phyloP scores from a whole-genome alignment of 2,113 vertebrate genomes.

The Prunella himalayana region DNA sequence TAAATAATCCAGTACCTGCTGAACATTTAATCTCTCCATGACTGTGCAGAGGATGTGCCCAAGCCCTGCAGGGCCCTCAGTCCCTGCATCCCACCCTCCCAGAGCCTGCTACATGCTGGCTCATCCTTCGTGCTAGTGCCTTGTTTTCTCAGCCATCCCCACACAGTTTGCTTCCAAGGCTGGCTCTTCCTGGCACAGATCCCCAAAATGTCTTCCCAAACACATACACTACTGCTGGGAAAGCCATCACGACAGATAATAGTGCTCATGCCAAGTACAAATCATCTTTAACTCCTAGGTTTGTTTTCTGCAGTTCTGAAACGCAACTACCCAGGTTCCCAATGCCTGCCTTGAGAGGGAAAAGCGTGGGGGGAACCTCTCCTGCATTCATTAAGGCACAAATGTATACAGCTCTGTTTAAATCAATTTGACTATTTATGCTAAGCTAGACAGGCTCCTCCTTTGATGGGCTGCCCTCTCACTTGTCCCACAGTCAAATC shows the following conservation, averaged over 20 bases:
- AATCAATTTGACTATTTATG: neutral
- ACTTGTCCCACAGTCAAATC: neutral
- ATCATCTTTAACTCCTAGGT: neutral
- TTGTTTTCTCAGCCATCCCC: neutral
- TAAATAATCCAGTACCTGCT: neutral
- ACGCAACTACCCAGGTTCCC: neutral
- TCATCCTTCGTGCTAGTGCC: fast-evolving
- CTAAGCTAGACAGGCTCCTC: neutral
- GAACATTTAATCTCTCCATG: neutral
- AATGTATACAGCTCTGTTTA: neutral
- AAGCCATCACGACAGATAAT: neutral
- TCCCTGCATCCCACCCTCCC: neutral
- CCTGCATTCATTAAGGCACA: neutral
- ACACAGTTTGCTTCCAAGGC: neutral
- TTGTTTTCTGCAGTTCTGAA: neutral
- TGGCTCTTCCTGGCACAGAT: neutral
- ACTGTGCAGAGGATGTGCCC: neutral
- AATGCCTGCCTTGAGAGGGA: neutral
- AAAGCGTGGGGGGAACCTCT: neutral
- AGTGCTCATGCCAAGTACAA: neutral
- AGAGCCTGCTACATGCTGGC: neutral
- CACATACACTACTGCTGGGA: neutral
- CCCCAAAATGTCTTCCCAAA: neutral
- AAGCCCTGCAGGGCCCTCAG: neutral
- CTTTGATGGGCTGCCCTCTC: neutral